Evolutionary conservation across 2,113 vertebrate genomes (phyloP).

Genomic region (Anarhynchus alexandrinus): DNA sequence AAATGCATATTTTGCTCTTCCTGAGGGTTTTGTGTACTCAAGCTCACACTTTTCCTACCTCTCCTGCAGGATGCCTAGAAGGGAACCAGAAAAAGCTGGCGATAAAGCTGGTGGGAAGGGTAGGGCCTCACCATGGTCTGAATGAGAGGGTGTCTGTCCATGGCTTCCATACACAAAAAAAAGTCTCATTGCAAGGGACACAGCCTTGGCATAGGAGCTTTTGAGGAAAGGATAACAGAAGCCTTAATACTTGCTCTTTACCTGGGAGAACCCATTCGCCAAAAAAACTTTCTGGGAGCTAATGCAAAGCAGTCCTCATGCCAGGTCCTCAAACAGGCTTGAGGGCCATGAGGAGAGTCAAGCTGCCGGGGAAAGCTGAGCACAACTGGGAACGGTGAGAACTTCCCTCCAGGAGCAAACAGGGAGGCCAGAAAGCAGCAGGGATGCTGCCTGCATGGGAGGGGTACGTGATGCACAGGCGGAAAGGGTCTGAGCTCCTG

Average conservation of each 20-base stretch:
- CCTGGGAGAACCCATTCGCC: background rate
- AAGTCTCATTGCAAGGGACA: background rate
- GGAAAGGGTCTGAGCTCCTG: background rate
- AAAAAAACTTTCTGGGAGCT: background rate
- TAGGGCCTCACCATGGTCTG: fast-evolving
- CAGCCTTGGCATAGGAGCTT: fast-evolving
- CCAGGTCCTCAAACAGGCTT: background rate
- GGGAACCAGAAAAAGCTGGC: background rate
- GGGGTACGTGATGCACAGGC: fast-evolving
- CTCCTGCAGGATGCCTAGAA: background rate
- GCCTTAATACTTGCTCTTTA: background rate
- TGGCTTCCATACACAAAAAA: fast-evolving
- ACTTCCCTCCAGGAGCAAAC: background rate
- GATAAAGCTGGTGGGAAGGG: background rate
- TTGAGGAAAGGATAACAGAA: background rate
- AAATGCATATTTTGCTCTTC: background rate
- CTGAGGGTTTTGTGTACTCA: background rate
- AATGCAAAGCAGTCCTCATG: background rate
- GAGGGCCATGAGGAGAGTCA: fast-evolving
- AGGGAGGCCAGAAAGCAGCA: background rate
- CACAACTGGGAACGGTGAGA: fast-evolving
- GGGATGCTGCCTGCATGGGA: background rate
- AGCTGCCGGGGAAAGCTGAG: background rate
- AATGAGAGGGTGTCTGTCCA: fast-evolving
- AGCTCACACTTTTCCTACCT: background rate